Percentiles rank a stretch among this genome's conserved stretches.
These are phyloP conservation scores for Melinaea marsaeus DNA, from an alignment of 2,888 invertebrate genomes.

Conservation along the genomic window DNA sequence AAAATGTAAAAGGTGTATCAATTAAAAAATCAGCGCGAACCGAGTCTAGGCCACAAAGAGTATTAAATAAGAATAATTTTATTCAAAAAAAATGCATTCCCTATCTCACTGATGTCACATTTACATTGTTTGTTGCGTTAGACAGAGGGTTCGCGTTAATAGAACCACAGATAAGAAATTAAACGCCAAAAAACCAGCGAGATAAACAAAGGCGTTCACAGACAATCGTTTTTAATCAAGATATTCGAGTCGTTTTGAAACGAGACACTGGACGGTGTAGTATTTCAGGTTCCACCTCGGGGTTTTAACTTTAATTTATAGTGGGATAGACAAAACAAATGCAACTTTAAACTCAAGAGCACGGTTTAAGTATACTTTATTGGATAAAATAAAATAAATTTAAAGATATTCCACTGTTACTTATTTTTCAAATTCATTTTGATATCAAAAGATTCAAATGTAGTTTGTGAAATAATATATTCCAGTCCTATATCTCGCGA, in stretches of 20 bases:
- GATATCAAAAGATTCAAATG: background rate
- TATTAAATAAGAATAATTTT: too few species aligned
- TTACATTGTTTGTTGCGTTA: background rate
- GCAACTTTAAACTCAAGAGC: conserved; percentile 7
- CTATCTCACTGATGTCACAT: background rate
- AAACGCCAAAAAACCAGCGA: conserved; percentile 47
- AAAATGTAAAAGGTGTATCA: too few species aligned
- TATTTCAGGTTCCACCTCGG: conserved; percentile 23
- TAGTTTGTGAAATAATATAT: conserved; percentile 4
- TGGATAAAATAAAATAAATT: conserved; percentile 4
- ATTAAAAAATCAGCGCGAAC: too few species aligned
- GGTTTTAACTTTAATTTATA: conserved; percentile 19
- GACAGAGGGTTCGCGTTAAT: conserved; percentile 4
- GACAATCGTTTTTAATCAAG: conserved; percentile 53
- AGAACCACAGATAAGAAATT: conserved; percentile 45
- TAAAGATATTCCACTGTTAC: background rate
- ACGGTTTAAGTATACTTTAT: conserved; percentile 5
- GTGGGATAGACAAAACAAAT: conserved; percentile 8
- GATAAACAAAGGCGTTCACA: conserved; percentile 37
- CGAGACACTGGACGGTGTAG: conserved; percentile 30
- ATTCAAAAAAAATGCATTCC: too few species aligned
- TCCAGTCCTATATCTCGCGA: background rate
- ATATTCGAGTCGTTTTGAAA: conserved; percentile 43
- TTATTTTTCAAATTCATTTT: background rate
- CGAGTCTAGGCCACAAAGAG: too few species aligned